Base-by-base conservation (phyloP, 2,797 vertebrate genomes). In the Chrysocyon brachyurus region DNA sequence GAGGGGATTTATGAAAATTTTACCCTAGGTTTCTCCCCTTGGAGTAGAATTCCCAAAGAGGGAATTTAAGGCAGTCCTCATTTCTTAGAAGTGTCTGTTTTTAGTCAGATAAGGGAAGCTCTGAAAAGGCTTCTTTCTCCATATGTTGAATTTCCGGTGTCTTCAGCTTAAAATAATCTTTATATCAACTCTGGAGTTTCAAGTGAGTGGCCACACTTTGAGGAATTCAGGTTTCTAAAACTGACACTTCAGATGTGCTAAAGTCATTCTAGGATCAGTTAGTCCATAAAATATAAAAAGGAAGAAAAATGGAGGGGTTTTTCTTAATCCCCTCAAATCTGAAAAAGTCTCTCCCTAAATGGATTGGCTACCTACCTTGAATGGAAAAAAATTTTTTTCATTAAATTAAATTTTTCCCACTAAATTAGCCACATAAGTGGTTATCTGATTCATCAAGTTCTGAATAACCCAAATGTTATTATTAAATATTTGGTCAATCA, bases 111-210 rank as follows among this genome's bases (percentile, higher is more conserved):
- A 64, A 52, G n/a, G 26, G 14, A 52, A 68, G 5, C 84, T 75
- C 68, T n/a, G 16, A 59, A 46, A 87, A 82, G 88, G 8, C 52
- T 78, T 91, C 61, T 79, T 46, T 95, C 46, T 75, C 9, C 75
- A 46, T 94, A 70, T 87, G 79, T 68, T 66, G 68, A 93, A 49
- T 91, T 61, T 96, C 46, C 87, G 63, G 92, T 84, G 56, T 83
- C 83, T 73, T 88, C 46, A 87, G 61, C 28, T 95, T 70, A 79
- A 95, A 90, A 90, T 90, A 83, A 81, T 81, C 68, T 54, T 81
- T 26, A 68, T 83, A 28, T 15, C 57, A 70, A 72, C 19, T 15
- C 40, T 68, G 59, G 46, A 59, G 52, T 87, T 85, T 75, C 72
- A 82, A 91, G 66, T 40, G 78, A 49, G 31, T 81, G 26, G 75